phyloP scores from a whole-genome alignment of 2,888 invertebrate genomes.

The Lottia gigantea region DNA sequence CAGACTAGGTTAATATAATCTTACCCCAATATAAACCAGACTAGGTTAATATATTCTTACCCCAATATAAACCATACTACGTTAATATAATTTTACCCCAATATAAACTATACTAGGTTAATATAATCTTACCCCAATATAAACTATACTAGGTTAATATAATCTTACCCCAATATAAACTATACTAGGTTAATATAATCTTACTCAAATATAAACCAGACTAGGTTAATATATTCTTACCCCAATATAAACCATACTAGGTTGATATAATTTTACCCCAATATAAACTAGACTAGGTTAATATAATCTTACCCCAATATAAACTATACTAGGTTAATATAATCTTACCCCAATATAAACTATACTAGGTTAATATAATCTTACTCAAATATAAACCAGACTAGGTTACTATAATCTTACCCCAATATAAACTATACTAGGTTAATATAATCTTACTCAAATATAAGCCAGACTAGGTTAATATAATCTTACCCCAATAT shows the following conservation, averaged over 20 bases:
- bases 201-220: conserved; percentile 64
- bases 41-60: conserved; percentile 65
- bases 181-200: not conserved
- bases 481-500: conserved; percentile 72
- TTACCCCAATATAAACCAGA: conserved; percentile 71
- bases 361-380: not conserved
- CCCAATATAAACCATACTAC: conserved; percentile 67
- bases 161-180: conserved; percentile 72
- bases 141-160: not conserved
- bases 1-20: not conserved
- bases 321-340: not conserved
- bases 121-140: conserved; percentile 72
- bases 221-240: conserved; percentile 65
- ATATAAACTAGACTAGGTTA: not conserved
- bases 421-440: conserved; percentile 67
- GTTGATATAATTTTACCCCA: conserved; percentile 72
- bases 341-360: conserved; percentile 72
- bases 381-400: conserved; percentile 64
- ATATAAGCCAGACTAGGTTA: not conserved
- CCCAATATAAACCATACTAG: conserved; percentile 67
- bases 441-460: conserved; percentile 65
- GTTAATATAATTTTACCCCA: conserved; percentile 72
- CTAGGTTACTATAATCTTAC: conserved; percentile 66
- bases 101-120: not conserved
- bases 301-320: conserved; percentile 72